Conservation (phyloP, 2,113 vertebrate genomes). For the Agelaius phoeniceus region DNA sequence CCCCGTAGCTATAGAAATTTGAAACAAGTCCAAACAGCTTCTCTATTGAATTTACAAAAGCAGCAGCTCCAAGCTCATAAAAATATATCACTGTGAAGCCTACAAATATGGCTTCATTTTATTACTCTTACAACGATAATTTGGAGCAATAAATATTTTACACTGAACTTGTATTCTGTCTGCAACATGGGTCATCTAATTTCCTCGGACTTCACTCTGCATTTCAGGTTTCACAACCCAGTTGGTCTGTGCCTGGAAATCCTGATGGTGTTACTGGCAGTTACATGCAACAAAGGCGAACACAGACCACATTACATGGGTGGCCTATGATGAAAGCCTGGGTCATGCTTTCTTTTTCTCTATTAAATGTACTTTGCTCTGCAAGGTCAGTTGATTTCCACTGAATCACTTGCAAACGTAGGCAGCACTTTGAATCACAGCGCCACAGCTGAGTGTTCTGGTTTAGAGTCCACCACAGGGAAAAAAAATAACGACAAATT, state of each 20-base stretch:
- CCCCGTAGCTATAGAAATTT: constrained; percentile 49
- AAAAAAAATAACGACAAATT: neutral
- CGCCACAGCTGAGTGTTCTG: neutral
- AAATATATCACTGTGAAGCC: constrained; percentile 61
- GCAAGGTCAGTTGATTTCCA: neutral
- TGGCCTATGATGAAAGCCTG: neutral
- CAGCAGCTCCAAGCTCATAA: constrained; percentile 50
- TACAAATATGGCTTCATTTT: constrained; percentile 57
- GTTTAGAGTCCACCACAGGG: neutral
- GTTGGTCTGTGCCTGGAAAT: constrained; percentile 13
- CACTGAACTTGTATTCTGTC: neutral
- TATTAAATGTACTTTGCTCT: neutral
- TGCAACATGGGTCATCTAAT: constrained; percentile 28
- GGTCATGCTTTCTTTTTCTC: neutral
- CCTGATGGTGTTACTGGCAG: neutral
- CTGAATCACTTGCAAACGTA: neutral
- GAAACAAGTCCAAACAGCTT: constrained; percentile 63
- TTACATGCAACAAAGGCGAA: neutral
- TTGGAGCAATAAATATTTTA: constrained; percentile 57
- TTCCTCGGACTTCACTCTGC: neutral
- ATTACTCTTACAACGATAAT: constrained; percentile 35
- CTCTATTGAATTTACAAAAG: constrained; percentile 62
- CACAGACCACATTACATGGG: neutral
- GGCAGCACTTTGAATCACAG: neutral
- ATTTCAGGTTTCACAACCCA: neutral